Evolutionary conservation across 92 coral and sea anemone genomes (phyloP).

Genomic region (Actinostola sp.): DNA sequence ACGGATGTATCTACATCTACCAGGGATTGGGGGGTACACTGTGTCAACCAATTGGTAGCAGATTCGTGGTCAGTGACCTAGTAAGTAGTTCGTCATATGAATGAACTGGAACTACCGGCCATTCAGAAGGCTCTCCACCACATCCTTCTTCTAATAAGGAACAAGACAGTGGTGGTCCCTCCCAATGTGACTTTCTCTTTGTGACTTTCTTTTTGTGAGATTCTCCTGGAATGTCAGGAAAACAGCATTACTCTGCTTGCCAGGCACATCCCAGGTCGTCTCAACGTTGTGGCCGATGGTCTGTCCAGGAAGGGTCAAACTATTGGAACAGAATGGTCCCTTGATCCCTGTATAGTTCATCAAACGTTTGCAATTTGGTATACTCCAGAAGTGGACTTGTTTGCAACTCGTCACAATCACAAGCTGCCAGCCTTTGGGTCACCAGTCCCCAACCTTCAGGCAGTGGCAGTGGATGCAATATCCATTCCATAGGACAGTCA

Average conservation of each 20-base stretch:
- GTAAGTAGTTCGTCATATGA: conserved; percentile 1
- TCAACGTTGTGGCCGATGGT: conserved; percentile 35
- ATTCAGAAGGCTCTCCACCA: conserved; percentile 18
- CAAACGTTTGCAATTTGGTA: conserved; percentile 23
- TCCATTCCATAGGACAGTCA: conserved; percentile 17
- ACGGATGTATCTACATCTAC: conserved; percentile 10
- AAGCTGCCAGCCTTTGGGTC: conserved; percentile 28
- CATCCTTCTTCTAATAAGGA: conserved; percentile 1
- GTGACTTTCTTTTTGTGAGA: neutral
- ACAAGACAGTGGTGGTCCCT: conserved; percentile 28
- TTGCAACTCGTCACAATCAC: conserved; percentile 24
- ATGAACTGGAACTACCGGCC: conserved; percentile 29
- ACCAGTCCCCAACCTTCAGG: conserved; percentile 24
- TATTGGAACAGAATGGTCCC: conserved; percentile 30
- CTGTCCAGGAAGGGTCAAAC: conserved; percentile 25
- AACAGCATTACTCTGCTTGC: conserved; percentile 13
- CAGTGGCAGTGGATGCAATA: conserved; percentile 34
- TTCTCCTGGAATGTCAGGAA: conserved; percentile 22
- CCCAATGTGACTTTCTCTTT: conserved; percentile 5
- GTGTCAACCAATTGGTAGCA: neutral
- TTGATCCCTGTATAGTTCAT: conserved; percentile 25
- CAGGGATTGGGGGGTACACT: neutral
- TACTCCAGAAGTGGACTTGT: conserved; percentile 36
- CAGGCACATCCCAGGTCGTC: conserved; percentile 29
- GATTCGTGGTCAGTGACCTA: neutral